Percentiles rank a stretch among this genome's conserved stretches.
These are phyloP conservation scores for Larimichthys polyactis DNA, from an alignment of 2,113 vertebrate genomes.

Conservation along the genomic window DNA sequence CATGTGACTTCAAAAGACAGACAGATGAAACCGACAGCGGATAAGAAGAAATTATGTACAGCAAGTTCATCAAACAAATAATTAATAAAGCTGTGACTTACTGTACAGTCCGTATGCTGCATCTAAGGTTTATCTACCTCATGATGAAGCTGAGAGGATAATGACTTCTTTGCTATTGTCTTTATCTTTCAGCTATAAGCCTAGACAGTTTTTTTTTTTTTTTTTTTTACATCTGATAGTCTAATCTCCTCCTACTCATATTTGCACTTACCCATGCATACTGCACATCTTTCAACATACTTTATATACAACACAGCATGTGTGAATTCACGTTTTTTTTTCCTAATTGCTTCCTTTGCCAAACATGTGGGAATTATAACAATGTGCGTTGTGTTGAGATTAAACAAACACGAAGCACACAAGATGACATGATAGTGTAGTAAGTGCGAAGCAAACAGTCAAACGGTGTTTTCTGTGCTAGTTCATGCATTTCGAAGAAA, in stretches of 20 bases:
- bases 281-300: not conserved
- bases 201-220: conserved; percentile 9
- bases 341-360: not conserved
- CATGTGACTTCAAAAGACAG: not conserved
- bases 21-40: conserved; percentile 38
- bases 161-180: conserved; percentile 1
- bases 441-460: not conserved
- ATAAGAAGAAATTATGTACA: not conserved
- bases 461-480: not conserved
- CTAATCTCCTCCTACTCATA: conserved; percentile 40
- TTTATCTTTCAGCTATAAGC: not conserved
- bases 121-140: not conserved
- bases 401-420: not conserved
- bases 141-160: conserved; percentile 1
- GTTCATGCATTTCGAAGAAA: not conserved
- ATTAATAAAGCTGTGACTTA: conserved; percentile 27
- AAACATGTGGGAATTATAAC: not conserved
- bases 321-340: not conserved
- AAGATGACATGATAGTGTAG: not conserved
- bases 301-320: not conserved
- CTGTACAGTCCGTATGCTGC: not conserved
- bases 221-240: conserved; percentile 30
- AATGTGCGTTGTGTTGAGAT: not conserved
- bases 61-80: not conserved
- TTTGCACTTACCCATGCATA: conserved; percentile 15